Evolutionary conservation across 2,797 vertebrate genomes (phyloP).

Genomic region (Nasua narica): DNA sequence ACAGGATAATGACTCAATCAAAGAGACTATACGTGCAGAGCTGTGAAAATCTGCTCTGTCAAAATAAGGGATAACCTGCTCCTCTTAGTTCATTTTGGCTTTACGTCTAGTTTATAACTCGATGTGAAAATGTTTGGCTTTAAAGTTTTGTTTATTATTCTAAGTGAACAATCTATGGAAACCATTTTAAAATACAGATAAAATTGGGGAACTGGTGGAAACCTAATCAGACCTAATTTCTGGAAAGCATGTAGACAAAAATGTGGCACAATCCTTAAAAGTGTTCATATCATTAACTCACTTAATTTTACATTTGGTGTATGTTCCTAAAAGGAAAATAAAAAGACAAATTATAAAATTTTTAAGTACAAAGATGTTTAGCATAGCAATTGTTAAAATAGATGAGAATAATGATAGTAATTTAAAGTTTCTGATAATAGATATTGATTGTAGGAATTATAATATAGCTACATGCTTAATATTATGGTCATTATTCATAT

Average conservation of each 20-base stretch:
- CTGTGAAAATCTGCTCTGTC: neutral
- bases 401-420: neutral
- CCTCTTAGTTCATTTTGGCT: neutral
- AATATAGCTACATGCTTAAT: neutral
- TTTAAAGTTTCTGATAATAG: neutral
- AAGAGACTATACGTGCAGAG: accelerated
- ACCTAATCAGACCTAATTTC: neutral
- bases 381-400: neutral
- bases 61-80: no score
- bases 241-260: conserved; percentile 4
- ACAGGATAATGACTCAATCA: no score
- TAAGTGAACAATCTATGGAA: neutral
- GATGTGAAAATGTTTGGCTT: neutral
- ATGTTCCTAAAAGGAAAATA: neutral
- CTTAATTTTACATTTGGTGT: neutral
- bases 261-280: neutral
- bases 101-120: neutral
- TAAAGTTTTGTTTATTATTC: neutral
- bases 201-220: neutral
- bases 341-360: neutral
- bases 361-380: neutral
- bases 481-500: neutral
- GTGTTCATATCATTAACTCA: neutral
- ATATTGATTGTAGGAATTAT: neutral
- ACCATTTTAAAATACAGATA: neutral